Percentiles rank a stretch among this genome's conserved stretches.
Evolutionary conservation across 2,797 vertebrate species (phyloP).

Genomic region (Eptatretus atami): DNA sequence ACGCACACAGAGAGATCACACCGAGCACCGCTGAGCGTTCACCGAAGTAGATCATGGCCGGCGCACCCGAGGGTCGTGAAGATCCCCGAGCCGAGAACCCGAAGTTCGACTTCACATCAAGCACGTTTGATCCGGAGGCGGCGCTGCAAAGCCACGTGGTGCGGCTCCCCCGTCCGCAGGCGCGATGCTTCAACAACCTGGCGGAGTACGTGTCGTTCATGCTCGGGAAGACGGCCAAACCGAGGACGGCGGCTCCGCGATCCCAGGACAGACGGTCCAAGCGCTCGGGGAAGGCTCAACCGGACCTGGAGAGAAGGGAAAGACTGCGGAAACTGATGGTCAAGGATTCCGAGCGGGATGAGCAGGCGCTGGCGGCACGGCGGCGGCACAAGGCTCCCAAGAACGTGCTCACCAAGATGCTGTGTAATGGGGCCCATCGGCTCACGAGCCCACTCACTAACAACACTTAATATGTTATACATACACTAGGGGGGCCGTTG

Average conservation of each 20-base stretch:
- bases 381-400: conserved; percentile 19
- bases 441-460: not conserved
- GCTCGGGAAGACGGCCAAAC: conserved; percentile 17
- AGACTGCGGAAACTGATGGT: conserved; percentile 36
- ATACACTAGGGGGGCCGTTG: not conserved
- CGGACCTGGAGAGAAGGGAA: conserved; percentile 32
- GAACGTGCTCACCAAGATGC: conserved; percentile 67
- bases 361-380: conserved; percentile 10
- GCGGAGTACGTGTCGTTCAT: conserved; percentile 60
- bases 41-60: too few species aligned
- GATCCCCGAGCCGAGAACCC: conserved; percentile 13
- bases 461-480: not conserved
- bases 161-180: conserved; percentile 32
- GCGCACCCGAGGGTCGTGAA: not conserved
- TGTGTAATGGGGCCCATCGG: conserved; percentile 17
- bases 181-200: conserved; percentile 60
- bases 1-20: too few species aligned
- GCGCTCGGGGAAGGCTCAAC: conserved; percentile 21
- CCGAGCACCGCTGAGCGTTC: too few species aligned
- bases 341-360: conserved; percentile 14
- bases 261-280: conserved; percentile 12
- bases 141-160: conserved; percentile 32
- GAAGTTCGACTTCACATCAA: conserved; percentile 37
- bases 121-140: conserved; percentile 40
- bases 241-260: conserved; percentile 14